These are phyloP conservation scores for Lepisosteus osseus DNA, from an alignment of 2,113 vertebrate genomes.

Conservation along the genomic window DNA sequence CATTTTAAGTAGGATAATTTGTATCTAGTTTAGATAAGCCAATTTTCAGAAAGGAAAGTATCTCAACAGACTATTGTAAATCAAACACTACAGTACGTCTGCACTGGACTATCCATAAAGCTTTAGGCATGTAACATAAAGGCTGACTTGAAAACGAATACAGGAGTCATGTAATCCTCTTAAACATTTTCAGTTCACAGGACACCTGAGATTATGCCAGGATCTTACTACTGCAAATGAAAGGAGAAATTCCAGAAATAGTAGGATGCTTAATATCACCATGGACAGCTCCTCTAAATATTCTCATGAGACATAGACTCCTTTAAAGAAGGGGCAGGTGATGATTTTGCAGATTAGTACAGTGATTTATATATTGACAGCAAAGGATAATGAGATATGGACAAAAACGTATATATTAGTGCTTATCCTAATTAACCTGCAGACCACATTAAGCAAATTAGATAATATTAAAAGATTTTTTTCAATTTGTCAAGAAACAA, in stretches of 20 bases:
- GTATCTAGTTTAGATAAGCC: constrained; percentile 12
- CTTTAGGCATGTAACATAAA: neutral
- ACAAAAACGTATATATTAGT: constrained; percentile 65
- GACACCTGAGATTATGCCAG: constrained; percentile 12
- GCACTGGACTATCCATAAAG: constrained; percentile 1
- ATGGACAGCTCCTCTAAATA: neutral
- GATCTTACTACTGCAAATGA: neutral
- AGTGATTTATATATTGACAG: constrained; percentile 79
- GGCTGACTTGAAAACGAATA: neutral
- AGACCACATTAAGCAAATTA: constrained; percentile 86
- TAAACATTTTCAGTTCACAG: constrained; percentile 16
- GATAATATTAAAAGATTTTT: constrained; percentile 78
- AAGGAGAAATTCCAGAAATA: neutral
- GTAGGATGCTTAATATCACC: constrained; percentile 5
- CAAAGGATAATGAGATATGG: constrained; percentile 77
- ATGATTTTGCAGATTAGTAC: constrained; percentile 74
- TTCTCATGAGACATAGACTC: neutral
- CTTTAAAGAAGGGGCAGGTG: constrained; percentile 10
- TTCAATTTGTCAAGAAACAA: constrained; percentile 80
- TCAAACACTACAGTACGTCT: neutral
- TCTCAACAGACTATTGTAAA: constrained; percentile 2
- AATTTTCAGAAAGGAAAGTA: neutral
- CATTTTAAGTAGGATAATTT: neutral
- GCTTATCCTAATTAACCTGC: constrained; percentile 80
- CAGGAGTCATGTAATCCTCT: constrained; percentile 16